phyloP scores from a whole-genome alignment of 2,888 invertebrate species.

The Drosophila pegasa region DNA sequence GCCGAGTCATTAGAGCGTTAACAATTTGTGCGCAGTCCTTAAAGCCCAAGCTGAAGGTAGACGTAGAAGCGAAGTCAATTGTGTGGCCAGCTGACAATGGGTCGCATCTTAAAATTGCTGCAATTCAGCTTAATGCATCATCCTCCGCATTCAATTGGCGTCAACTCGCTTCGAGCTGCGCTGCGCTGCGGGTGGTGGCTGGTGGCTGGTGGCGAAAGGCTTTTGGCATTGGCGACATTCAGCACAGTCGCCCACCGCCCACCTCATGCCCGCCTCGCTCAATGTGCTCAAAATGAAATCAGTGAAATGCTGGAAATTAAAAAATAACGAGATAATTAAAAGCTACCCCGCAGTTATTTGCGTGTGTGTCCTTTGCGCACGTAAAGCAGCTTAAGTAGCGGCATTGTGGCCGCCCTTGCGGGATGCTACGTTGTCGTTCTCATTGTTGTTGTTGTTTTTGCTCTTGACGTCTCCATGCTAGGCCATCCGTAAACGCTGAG shows the following conservation, averaged over 20 bases:
- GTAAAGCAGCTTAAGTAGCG: slow-evolving; percentile 72
- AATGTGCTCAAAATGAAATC: slow-evolving; percentile 70
- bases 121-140: slow-evolving; percentile 26
- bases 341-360: slow-evolving; percentile 79
- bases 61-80: slow-evolving; percentile 5
- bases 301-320: slow-evolving; percentile 76
- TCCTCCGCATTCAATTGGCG: slow-evolving; percentile 24
- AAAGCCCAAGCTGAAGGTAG: slow-evolving; percentile 37
- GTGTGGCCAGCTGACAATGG: slow-evolving; percentile 47
- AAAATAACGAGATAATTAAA: slow-evolving; percentile 83
- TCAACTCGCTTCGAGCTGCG: slow-evolving; percentile 15
- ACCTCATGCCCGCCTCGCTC: slow-evolving; percentile 38
- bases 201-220: slow-evolving; percentile 4
- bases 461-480: slow-evolving; percentile 15
- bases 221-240: slow-evolving; percentile 16
- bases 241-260: background rate
- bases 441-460: background rate
- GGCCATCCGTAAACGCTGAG: background rate
- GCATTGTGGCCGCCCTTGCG: slow-evolving; percentile 43
- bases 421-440: slow-evolving; percentile 13
- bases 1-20: slow-evolving; percentile 50
- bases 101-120: slow-evolving; percentile 44
- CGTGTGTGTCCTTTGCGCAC: slow-evolving; percentile 60
- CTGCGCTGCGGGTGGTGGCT: slow-evolving; percentile 1
- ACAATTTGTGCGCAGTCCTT: slow-evolving; percentile 43